These are phyloP conservation scores for Periophthalmodon schlosseri DNA, from an alignment of 2,113 vertebrate species.

Conservation along the genomic window DNA sequence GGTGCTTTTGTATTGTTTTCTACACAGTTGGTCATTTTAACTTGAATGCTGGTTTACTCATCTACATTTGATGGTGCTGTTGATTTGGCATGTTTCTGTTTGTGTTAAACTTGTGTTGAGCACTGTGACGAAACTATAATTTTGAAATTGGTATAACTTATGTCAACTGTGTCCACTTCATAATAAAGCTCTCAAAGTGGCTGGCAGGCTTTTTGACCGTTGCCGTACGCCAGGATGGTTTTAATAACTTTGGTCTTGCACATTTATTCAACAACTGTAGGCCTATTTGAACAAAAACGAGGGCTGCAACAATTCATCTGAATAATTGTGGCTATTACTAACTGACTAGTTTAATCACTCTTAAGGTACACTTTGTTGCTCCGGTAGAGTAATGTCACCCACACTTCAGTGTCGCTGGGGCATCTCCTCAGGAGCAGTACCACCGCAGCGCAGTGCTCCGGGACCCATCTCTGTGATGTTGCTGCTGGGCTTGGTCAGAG, in stretches of 20 bases:
- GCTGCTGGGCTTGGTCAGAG: no score
- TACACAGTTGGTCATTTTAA: slow-evolving; percentile 9
- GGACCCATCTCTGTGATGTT: no score
- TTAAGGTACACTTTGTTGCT: no score
- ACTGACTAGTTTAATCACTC: no score
- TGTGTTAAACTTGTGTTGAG: background rate
- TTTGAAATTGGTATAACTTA: slow-evolving; percentile 8
- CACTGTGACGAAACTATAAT: background rate
- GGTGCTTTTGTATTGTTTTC: slow-evolving; percentile 30
- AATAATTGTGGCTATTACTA: no score
- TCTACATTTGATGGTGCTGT: slow-evolving; percentile 35
- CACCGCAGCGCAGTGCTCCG: no score
- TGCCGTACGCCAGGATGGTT: slow-evolving; percentile 62
- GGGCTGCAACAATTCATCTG: no score
- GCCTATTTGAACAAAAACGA: no score
- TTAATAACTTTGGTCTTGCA: slow-evolving; percentile 33
- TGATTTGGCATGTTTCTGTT: slow-evolving; percentile 25
- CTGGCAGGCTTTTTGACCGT: slow-evolving; percentile 14
- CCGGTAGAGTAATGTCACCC: no score
- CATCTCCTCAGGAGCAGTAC: no score
- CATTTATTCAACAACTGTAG: background rate
- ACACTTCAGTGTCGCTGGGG: no score
- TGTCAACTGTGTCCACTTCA: background rate
- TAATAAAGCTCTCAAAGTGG: slow-evolving; percentile 7
- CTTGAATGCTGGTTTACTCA: slow-evolving; percentile 44